These are phyloP conservation scores for Pollachius pollachius DNA, from an alignment of 2,113 vertebrate genomes.

Conservation along the genomic window DNA sequence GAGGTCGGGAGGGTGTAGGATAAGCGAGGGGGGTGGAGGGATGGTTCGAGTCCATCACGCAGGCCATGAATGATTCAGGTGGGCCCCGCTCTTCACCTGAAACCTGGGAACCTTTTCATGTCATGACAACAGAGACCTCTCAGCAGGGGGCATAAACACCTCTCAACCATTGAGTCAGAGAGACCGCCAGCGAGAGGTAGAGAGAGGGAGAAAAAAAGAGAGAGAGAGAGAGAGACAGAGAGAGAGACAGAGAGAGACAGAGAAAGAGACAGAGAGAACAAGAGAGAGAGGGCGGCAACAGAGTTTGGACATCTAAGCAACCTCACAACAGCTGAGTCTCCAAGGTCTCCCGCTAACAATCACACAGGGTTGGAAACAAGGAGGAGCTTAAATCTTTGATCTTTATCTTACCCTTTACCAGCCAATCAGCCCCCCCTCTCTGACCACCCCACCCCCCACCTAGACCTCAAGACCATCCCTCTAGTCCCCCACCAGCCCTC, in stretches of 20 bases:
- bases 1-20: too few species aligned
- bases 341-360: neutral
- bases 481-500: too few species aligned
- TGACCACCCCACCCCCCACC: too few species aligned
- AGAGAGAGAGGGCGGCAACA: neutral
- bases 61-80: conserved; percentile 64
- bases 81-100: conserved; percentile 47
- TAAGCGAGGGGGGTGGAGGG: too few species aligned
- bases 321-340: neutral
- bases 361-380: too few species aligned
- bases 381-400: too few species aligned
- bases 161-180: conserved; percentile 7
- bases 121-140: conserved; percentile 44
- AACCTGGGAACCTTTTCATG: conserved; percentile 40
- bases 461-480: too few species aligned
- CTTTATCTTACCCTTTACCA: too few species aligned
- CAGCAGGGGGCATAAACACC: conserved; percentile 56
- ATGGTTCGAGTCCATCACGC: conserved; percentile 1
- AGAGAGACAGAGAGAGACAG: neutral
- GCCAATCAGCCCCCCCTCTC: too few species aligned
- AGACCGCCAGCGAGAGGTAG: neutral
- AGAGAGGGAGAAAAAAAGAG: neutral
- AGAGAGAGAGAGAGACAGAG: neutral
- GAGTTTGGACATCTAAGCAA: conserved; percentile 1
- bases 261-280: too few species aligned